A percentile compares a stretch with the other conserved stretches of the same genome.
Evolutionary conservation across 2,113 vertebrate genomes (phyloP).

Genomic region (Rhabdornis inornatus): DNA sequence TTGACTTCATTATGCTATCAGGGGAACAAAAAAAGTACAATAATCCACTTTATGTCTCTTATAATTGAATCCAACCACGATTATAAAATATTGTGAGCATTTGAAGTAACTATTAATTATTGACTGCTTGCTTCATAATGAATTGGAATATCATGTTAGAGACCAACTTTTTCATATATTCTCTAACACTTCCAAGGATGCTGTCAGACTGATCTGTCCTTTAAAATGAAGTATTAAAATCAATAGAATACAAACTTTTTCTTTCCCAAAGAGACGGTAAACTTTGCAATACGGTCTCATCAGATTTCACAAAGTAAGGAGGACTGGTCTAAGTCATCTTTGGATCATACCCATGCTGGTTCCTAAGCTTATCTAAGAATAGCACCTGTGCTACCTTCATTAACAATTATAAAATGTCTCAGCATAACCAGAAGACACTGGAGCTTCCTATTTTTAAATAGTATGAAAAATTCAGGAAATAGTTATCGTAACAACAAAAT

Average conservation of each 20-base stretch:
- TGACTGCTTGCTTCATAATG: conserved; percentile 56
- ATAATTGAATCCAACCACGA: conserved; percentile 64
- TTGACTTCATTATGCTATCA: conserved; percentile 32
- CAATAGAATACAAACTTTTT: not conserved
- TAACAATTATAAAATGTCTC: conserved; percentile 25
- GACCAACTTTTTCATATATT: not conserved
- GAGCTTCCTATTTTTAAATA: not conserved
- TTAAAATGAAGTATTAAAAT: not conserved
- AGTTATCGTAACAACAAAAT: not conserved
- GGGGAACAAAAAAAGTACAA: conserved; percentile 43
- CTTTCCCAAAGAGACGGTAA: not conserved
- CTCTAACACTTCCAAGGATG: not conserved
- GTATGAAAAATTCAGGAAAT: not conserved
- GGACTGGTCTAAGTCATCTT: not conserved
- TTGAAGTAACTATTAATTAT: conserved; percentile 67
- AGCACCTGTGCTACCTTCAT: not conserved
- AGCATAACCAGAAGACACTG: not conserved
- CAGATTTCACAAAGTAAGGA: not conserved
- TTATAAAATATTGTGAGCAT: conserved; percentile 63
- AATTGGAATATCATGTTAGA: conserved; percentile 39
- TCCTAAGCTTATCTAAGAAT: not conserved
- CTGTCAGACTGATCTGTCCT: not conserved
- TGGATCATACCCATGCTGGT: not conserved
- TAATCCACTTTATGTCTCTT: conserved; percentile 50
- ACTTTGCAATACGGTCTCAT: not conserved